Evolutionary conservation across 2,113 vertebrate species (phyloP), one percentile per base, ranked within the genome.

Genomic region (Panthera tigris): DNA sequence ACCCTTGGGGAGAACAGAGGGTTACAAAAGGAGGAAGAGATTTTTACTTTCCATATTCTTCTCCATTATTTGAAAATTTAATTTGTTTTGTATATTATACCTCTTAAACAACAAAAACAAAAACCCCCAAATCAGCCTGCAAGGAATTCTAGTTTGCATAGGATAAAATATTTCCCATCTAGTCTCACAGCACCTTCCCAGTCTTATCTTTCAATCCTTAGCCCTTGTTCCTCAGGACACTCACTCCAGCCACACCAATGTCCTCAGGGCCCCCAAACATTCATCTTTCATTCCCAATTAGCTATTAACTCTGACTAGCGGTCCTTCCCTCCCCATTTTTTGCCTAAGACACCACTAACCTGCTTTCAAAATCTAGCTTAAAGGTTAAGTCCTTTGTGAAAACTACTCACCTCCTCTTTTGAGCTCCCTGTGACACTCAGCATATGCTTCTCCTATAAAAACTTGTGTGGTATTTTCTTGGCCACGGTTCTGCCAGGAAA

Each of bases 281-380:
- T 63, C 21, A 68, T 63, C 52, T 79, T 79, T 74, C 93, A 69
- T 69, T 94, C n/a, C 57, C 25, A 84, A 23, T 55, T 90, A 80
- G 63, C 25, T 83, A 69, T 23, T 80, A 68, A 84, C 65, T 36
- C 13, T 73, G 15, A 68, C 36, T 73, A 10, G 19, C 57, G n/a
- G 25, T 52, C 4, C 27, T 63, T 27, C 33, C 19, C 10, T 74
- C 61, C 19, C 8, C 18, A 29, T 88, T 63, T 87, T 71, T 65
- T 48, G 21, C 13, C 55, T 86, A 79, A 16, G 61, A 89, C 96
- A 82, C n/a, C 39, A 83, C 31, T 81, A 33, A 78, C 57, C 48
- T 80, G 68, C 19, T 74, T 95, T 93, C 29, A 92, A 93, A 89
- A 89, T 83, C 39, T 93, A 84, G 23, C 65, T 61, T 89, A 82